These are phyloP conservation scores for Macrochelys suwanniensis DNA, from an alignment of 2,797 vertebrate species.

Conservation along the genomic window DNA sequence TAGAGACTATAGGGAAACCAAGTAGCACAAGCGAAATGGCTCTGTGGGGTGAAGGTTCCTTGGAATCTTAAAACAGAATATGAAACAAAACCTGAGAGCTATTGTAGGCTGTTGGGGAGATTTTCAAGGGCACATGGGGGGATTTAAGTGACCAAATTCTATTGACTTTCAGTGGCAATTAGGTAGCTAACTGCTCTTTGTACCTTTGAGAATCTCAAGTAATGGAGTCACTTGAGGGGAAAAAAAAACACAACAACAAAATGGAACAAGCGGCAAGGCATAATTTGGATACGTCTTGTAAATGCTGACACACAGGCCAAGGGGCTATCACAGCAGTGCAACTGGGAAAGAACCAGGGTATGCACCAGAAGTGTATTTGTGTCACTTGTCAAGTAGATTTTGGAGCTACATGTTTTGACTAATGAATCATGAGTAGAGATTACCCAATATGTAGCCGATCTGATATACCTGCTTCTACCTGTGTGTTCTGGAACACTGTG, in stretches of 20 bases:
- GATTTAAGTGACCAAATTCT: constrained; percentile 31
- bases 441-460: constrained; percentile 72
- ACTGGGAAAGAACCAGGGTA: constrained; percentile 75
- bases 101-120: background rate
- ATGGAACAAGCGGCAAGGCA: constrained; percentile 18
- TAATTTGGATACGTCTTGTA: constrained; percentile 47
- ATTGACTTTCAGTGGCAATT: constrained; percentile 6
- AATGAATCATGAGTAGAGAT: constrained; percentile 78
- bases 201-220: background rate
- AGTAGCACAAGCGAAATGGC: background rate
- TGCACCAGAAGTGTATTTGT: constrained; percentile 73
- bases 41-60: background rate
- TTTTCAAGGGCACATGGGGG: background rate
- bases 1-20: constrained; percentile 38
- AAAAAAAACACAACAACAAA: constrained; percentile 55
- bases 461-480: constrained; percentile 78
- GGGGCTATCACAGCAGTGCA: constrained; percentile 41
- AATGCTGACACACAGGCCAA: constrained; percentile 75
- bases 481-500: constrained; percentile 78
- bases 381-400: constrained; percentile 73
- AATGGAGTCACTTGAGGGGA: background rate
- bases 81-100: constrained; percentile 38
- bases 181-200: constrained; percentile 3
- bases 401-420: constrained; percentile 78
- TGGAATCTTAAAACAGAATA: background rate